These are phyloP conservation scores for Himalopsyche tibetana DNA, from an alignment of 2,888 invertebrate genomes.

Conservation along the genomic window DNA sequence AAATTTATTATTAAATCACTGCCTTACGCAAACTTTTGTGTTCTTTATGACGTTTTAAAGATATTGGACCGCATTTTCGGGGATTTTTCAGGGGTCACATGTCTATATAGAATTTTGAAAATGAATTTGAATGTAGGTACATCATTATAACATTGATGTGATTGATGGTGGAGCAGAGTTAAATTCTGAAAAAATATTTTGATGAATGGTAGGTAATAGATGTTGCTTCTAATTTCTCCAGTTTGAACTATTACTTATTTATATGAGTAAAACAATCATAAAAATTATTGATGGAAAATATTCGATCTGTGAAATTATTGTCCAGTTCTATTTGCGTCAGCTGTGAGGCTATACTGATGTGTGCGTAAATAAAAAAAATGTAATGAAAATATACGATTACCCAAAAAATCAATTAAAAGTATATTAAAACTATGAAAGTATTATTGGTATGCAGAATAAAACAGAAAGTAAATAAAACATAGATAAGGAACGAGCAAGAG, in stretches of 20 bases:
- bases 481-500: slow-evolving; percentile 45
- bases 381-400: slow-evolving; percentile 38
- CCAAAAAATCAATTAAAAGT: slow-evolving; percentile 35
- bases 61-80: not conserved
- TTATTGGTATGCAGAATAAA: slow-evolving; percentile 50
- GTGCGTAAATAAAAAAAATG: slow-evolving; percentile 35
- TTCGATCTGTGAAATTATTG: not conserved
- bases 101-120: not conserved
- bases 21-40: not conserved
- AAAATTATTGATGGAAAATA: slow-evolving; percentile 36
- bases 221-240: not conserved
- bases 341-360: slow-evolving; percentile 24
- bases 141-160: not conserved
- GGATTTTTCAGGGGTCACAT: not conserved
- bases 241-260: not conserved
- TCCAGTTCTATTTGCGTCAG: not conserved
- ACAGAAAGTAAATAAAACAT: slow-evolving; percentile 44
- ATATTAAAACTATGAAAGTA: slow-evolving; percentile 44
- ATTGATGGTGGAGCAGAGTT: not conserved
- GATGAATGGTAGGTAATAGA: not conserved
- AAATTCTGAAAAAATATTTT: not conserved
- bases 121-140: not conserved
- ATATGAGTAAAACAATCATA: not conserved
- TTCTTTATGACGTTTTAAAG: not conserved
- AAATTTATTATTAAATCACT: slow-evolving; percentile 26